phyloP scores from a whole-genome alignment of 2,113 vertebrate genomes.

The Monopterus albus region DNA sequence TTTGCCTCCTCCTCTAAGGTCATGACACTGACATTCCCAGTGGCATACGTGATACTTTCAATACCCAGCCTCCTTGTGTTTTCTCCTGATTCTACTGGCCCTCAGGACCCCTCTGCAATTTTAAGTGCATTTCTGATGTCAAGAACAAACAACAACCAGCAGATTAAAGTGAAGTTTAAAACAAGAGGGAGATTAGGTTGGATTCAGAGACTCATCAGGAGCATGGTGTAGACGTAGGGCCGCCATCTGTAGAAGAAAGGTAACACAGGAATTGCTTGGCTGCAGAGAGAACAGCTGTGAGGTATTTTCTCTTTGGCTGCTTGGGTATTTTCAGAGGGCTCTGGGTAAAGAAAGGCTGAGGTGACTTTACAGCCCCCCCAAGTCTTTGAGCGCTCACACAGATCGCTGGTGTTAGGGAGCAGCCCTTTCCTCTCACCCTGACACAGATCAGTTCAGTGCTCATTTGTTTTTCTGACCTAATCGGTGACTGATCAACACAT shows the following conservation, averaged over 20 bases:
- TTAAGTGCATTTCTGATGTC: slow-evolving; percentile 39
- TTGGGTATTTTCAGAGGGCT: slow-evolving; percentile 71
- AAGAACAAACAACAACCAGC: not conserved
- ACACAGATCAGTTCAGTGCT: slow-evolving; percentile 15
- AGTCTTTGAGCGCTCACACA: slow-evolving; percentile 39
- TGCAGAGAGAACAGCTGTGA: slow-evolving; percentile 75
- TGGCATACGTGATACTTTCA: slow-evolving; percentile 74
- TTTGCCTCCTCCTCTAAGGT: slow-evolving; percentile 75
- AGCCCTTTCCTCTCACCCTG: slow-evolving; percentile 21
- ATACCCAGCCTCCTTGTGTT: slow-evolving; percentile 45
- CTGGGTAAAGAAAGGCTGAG: slow-evolving; percentile 61
- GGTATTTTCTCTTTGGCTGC: slow-evolving; percentile 79
- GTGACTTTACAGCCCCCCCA: slow-evolving; percentile 45
- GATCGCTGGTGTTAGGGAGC: slow-evolving; percentile 45
- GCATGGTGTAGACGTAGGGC: slow-evolving; percentile 1
- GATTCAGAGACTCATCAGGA: slow-evolving; percentile 14
- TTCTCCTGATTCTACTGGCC: slow-evolving; percentile 46
- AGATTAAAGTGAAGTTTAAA: slow-evolving; percentile 21
- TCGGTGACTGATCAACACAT: slow-evolving; percentile 58
- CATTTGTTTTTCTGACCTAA: slow-evolving; percentile 52
- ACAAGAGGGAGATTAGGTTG: slow-evolving; percentile 11
- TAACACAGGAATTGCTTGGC: slow-evolving; percentile 59
- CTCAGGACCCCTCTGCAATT: slow-evolving; percentile 20
- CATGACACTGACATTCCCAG: slow-evolving; percentile 82
- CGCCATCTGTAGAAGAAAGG: slow-evolving; percentile 32